Evolutionary conservation across 2,797 vertebrate species (phyloP), one percentile per base, ranked within the genome.

Genomic region (Epinephelus malabaricus): DNA sequence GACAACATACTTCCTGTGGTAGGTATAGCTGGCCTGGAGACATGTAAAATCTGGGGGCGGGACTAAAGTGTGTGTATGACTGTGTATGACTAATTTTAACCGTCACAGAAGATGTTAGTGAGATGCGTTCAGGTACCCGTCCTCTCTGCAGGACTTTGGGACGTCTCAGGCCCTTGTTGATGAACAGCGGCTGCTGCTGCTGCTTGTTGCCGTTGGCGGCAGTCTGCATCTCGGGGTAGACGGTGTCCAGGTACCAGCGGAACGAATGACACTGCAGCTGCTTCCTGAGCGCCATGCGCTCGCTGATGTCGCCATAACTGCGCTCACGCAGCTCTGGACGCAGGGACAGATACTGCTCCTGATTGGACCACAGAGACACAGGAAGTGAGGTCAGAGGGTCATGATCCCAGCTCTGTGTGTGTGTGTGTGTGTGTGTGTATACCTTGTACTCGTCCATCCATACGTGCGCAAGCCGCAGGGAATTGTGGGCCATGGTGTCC

Each of bases 371-470:
- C 30, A 86, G 23, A 69, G 12, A 81, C 25, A 87, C 27, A 76
- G 66, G 54, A 70, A 75, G 83, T 63, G 59, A 81, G 6, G 74
- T 65, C 58, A 70, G 11, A 45, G 47, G 27, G 15, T 6, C 9
- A 45, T 43, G 27, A 17, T 7, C 9, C 9, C 9, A 10, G 40
- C 40, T 43, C 0, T 9, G 9, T 40, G 38, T 14, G 46, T 6
- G 45, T 46, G 14, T 46, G 45, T 17, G 12, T 34, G 12, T n/a
- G 23, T 34, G 15, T 18, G 67, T 7, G 34, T n/a, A 6, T 89
- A 97, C 98, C 96, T 99, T 99, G 81, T 98, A 99, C 4, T 97
- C 97, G 43, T 99, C 98, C 97, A 99, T 95, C 98, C 98, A 99
- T 1, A 99, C 98, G 0, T 99, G 96, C 0, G 98, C 97, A 61